These are phyloP conservation scores for Clamator glandarius DNA, from an alignment of 2,797 vertebrate genomes.

Conservation along the genomic window DNA sequence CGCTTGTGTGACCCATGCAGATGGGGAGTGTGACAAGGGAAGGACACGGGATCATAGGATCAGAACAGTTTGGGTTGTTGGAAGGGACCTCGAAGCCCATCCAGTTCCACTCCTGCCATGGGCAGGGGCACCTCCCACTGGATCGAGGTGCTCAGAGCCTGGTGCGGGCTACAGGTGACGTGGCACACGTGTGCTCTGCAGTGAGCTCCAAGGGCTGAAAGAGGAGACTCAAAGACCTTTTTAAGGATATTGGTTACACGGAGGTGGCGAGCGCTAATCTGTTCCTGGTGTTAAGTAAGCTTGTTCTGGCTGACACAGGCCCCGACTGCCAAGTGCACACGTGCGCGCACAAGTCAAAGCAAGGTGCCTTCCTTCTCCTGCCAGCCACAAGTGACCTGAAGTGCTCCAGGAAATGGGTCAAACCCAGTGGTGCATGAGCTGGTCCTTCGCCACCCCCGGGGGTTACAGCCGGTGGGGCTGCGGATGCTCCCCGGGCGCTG, in stretches of 20 bases:
- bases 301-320: neutral
- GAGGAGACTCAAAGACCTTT: neutral
- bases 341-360: neutral
- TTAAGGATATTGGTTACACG: neutral
- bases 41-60: rapidly evolving
- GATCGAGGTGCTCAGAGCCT: too few species aligned
- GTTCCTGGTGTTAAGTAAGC: neutral
- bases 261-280: neutral
- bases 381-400: neutral
- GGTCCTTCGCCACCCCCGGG: neutral
- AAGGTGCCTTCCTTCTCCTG: constrained; percentile 38
- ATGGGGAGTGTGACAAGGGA: neutral
- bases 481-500: neutral
- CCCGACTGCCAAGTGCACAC: rapidly evolving
- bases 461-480: rapidly evolving
- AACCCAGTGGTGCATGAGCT: neutral
- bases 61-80: too few species aligned
- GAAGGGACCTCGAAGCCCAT: too few species aligned
- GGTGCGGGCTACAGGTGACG: rapidly evolving
- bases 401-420: neutral
- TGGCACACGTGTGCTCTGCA: rapidly evolving
- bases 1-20: neutral
- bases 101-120: too few species aligned
- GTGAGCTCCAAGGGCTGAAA: neutral
- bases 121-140: too few species aligned